Percentiles rank a stretch among this genome's conserved stretches.
These are phyloP conservation scores for Actias luna DNA, from an alignment of 2,888 invertebrate species.

Conservation along the genomic window DNA sequence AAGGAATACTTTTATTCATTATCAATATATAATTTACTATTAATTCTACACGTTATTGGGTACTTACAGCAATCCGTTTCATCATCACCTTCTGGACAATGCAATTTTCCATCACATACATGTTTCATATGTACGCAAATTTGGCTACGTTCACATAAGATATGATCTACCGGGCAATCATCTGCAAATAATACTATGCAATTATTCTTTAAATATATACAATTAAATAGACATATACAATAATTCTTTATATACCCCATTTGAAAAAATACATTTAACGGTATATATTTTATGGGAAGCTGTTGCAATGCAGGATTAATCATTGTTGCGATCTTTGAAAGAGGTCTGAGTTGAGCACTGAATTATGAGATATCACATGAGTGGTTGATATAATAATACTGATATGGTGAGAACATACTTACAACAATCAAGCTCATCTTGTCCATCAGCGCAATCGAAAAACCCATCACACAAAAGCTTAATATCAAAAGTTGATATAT, in stretches of 20 bases:
- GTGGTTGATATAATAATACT: too few relatives aligned
- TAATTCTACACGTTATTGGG: neutral
- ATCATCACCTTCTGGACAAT: constrained; percentile 88
- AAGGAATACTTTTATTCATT: constrained; percentile 23
- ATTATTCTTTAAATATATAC: too few relatives aligned
- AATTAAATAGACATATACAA: too few relatives aligned
- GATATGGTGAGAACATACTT: too few relatives aligned
- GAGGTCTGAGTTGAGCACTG: too few relatives aligned
- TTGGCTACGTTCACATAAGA: constrained; percentile 84
- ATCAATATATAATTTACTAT: neutral
- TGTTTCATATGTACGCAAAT: constrained; percentile 82
- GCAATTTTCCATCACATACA: constrained; percentile 84
- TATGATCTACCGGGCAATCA: constrained; percentile 81
- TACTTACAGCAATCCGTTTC: constrained; percentile 89
- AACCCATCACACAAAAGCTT: constrained; percentile 88
- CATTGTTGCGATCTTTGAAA: too few relatives aligned
- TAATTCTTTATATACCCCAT: neutral
- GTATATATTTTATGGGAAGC: neutral
- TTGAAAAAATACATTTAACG: constrained; percentile 6
- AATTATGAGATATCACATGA: too few relatives aligned
- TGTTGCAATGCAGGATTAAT: too few relatives aligned
- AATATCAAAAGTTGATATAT: constrained; percentile 75
- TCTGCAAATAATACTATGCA: constrained; percentile 59
- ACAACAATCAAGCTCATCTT: constrained; percentile 89
- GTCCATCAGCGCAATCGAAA: constrained; percentile 87